Percentiles rank a stretch among this genome's conserved stretches.
These are phyloP conservation scores for Glaucidium brasilianum DNA, from an alignment of 2,113 vertebrate genomes.

Conservation along the genomic window DNA sequence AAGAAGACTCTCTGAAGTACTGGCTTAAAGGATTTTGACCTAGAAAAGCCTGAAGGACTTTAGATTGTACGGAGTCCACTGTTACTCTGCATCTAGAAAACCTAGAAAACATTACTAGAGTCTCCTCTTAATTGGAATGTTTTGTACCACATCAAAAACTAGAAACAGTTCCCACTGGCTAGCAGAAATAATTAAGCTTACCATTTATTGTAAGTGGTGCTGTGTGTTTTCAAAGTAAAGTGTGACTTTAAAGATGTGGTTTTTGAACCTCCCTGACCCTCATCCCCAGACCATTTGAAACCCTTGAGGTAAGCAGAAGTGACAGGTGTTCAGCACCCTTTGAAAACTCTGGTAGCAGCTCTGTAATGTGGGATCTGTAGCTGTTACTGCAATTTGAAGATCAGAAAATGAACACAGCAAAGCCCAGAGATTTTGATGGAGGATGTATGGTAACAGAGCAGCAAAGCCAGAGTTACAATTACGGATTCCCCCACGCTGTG, in stretches of 20 bases:
- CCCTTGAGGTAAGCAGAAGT: background rate
- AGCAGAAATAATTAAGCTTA: background rate
- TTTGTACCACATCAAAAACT: slow-evolving; percentile 1
- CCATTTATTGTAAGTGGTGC: background rate
- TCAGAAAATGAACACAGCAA: background rate
- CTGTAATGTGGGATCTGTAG: background rate
- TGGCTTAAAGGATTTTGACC: background rate
- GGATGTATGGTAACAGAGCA: background rate
- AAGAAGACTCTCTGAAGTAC: background rate
- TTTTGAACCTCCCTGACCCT: background rate
- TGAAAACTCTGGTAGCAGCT: background rate
- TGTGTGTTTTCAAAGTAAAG: background rate
- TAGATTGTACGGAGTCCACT: background rate
- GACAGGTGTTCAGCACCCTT: background rate
- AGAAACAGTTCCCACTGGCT: background rate
- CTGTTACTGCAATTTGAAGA: background rate
- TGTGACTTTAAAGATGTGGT: background rate
- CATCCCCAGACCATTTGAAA: background rate
- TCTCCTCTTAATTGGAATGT: background rate
- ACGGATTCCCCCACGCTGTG: background rate
- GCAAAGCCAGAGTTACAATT: background rate
- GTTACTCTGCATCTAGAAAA: background rate
- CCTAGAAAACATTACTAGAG: background rate
- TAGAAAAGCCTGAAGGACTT: background rate
- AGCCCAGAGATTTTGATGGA: background rate